phyloP scores from a whole-genome alignment of 2,113 vertebrate genomes.

The Takifugu flavidus region DNA sequence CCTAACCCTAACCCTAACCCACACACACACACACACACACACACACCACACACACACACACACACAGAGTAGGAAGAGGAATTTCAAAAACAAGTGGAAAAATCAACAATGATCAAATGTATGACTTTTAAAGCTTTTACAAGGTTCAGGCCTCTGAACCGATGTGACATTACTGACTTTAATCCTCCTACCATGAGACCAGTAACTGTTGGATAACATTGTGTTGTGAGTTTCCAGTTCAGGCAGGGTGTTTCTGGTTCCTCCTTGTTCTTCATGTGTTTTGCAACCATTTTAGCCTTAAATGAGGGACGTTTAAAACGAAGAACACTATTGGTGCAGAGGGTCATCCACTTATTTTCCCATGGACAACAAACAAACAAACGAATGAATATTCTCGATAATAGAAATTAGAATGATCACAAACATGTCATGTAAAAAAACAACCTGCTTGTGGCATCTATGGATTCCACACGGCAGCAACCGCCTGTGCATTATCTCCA shows the following conservation, averaged over 20 bases:
- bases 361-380: no score
- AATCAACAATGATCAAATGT: neutral
- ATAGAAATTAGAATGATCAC: no score
- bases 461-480: neutral
- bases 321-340: no score
- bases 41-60: conserved; percentile 3
- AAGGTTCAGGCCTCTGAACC: neutral
- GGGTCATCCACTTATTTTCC: no score
- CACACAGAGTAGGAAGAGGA: conserved; percentile 18
- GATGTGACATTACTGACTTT: neutral
- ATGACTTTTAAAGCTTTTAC: neutral
- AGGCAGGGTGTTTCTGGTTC: neutral
- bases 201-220: neutral
- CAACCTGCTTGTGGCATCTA: no score
- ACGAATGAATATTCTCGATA: no score
- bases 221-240: neutral
- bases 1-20: no score
- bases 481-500: conserved; percentile 41
- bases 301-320: no score
- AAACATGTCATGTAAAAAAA: no score
- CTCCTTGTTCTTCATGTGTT: neutral
- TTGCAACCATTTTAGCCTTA: neutral
- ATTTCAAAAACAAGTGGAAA: conserved; percentile 19
- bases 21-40: neutral
- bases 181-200: neutral